phyloP scores from a whole-genome alignment of 2,797 vertebrate genomes.

The Chanos chanos region DNA sequence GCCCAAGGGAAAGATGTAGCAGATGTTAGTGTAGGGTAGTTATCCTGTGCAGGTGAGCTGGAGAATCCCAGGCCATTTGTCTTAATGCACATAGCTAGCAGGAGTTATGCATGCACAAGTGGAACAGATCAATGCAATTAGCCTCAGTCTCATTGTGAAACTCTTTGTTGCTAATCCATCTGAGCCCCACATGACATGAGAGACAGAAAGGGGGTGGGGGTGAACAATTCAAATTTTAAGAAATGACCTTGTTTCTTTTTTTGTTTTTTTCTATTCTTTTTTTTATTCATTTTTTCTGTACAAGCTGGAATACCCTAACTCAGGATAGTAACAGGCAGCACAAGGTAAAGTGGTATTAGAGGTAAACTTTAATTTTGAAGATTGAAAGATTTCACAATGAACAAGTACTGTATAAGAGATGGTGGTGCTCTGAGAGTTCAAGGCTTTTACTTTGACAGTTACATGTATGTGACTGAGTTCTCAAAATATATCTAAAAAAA shows the following conservation, averaged over 20 bases:
- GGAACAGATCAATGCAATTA: conserved; percentile 46
- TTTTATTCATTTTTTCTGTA: too few species aligned
- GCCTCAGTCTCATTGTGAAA: conserved; percentile 30
- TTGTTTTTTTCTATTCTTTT: too few species aligned
- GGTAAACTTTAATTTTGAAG: conserved; percentile 74
- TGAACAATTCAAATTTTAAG: too few species aligned
- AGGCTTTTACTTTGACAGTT: conserved; percentile 31
- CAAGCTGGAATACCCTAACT: too few species aligned
- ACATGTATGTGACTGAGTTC: conserved; percentile 28
- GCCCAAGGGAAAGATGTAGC: too few species aligned
- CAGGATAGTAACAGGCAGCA: too few species aligned
- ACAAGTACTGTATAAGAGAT: conserved; percentile 65
- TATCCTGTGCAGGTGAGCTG: conserved; percentile 1
- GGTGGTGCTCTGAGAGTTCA: conserved; percentile 26
- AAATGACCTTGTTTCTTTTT: too few species aligned
- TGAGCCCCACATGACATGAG: conserved; percentile 30
- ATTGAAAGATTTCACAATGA: conserved; percentile 72
- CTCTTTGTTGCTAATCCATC: conserved; percentile 41
- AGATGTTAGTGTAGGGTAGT: too few species aligned
- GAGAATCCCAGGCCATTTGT: conserved; percentile 37
- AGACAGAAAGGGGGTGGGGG: conserved; percentile 26
- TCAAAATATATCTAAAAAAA: conserved; percentile 34
- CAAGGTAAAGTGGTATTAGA: too few species aligned
- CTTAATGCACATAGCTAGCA: conserved; percentile 23
- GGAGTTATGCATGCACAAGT: conserved; percentile 40